Percentiles rank a stretch among this genome's conserved stretches.
Conservation (phyloP, 2,113 vertebrate species). For the Pollimyrus isidori region DNA sequence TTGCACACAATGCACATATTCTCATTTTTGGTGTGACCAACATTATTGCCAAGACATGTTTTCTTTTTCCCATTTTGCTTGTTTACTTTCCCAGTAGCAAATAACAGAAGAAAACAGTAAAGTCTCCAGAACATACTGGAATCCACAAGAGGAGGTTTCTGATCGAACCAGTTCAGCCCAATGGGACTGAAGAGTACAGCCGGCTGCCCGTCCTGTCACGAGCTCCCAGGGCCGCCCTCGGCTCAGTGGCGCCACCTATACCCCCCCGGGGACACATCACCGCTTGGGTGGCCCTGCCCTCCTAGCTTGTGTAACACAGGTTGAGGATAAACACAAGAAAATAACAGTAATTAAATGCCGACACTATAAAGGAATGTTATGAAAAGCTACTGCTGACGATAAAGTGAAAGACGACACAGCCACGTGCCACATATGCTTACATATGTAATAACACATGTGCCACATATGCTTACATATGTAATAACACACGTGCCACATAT, state of each 20-base stretch:
- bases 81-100: conserved; percentile 38
- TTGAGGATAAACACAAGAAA: background rate
- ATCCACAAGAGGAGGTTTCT: conserved; percentile 31
- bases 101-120: conserved; percentile 47
- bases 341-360: background rate
- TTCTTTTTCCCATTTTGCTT: conserved; percentile 43
- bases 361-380: conserved; percentile 61
- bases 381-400: conserved; percentile 16
- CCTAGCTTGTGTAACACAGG: conserved; percentile 11
- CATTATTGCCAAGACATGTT: conserved; percentile 51
- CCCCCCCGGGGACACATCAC: conserved; percentile 46
- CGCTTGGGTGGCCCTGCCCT: conserved; percentile 37
- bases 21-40: conserved; percentile 49
- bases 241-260: conserved; percentile 30
- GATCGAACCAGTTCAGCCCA: background rate
- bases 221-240: background rate
- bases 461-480: background rate
- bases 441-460: background rate
- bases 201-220: background rate
- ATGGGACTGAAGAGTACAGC: background rate
- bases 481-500: background rate
- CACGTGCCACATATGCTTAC: background rate
- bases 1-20: conserved; percentile 59
- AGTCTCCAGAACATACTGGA: conserved; percentile 42
- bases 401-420: background rate